These are phyloP conservation scores for Musca vetustissima DNA, from an alignment of 1,140 invertebrate species.

Conservation along the genomic window DNA sequence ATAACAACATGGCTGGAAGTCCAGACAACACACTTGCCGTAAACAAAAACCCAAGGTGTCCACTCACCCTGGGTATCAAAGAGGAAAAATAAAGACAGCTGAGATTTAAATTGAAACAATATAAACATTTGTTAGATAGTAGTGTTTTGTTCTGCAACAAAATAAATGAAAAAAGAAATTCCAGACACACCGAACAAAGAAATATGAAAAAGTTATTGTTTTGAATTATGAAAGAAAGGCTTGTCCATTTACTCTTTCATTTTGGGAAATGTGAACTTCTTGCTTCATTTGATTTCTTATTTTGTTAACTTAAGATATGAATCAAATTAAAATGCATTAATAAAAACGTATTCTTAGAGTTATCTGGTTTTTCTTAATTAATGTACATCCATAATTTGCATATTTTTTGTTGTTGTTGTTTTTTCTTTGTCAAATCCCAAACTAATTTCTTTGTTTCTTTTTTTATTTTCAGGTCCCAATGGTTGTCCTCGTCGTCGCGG, in stretches of 20 bases:
- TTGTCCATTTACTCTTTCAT: too few relatives aligned
- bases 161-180: too few relatives aligned
- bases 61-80: neutral
- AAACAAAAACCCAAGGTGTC: conserved; percentile 7
- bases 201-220: neutral
- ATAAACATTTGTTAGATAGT: neutral
- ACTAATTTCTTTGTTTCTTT: neutral
- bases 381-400: conserved; percentile 7
- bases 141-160: too few relatives aligned
- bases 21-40: neutral
- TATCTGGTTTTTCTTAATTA: neutral
- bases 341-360: neutral
- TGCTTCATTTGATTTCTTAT: neutral
- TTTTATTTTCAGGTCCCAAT: conserved; percentile 82
- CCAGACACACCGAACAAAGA: neutral
- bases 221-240: too few relatives aligned
- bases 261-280: too few relatives aligned
- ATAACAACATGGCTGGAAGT: too few relatives aligned
- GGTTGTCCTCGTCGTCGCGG: conserved; percentile 91
- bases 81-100: neutral
- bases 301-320: neutral
- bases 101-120: neutral
- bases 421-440: neutral
- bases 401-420: conserved; percentile 15
- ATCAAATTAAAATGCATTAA: neutral